Evolutionary conservation across 2,888 invertebrate species (phyloP), one percentile per base, ranked within the genome.

Genomic region (Drosophila demipolita): DNA sequence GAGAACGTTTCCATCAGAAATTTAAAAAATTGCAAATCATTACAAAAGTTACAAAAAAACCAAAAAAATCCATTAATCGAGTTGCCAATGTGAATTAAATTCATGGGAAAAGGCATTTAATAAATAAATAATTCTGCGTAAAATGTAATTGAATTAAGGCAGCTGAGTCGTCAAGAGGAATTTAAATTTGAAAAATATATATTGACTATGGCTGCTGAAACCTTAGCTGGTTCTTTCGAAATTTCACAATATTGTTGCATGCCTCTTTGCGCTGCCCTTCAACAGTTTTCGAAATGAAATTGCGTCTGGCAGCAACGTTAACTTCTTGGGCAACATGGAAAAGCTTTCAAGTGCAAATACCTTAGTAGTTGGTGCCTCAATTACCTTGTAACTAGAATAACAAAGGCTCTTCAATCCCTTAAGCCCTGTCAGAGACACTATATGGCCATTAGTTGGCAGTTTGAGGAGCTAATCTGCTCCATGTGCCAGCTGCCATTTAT

Each of bases 341-440:
- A 57, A 20, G 73, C 75, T 75, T 61, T 76, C 57, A 67, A 67
- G 63, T 29, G 61, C 33, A 36, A 64, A 26, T 48, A 38, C 36
- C 35, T 53, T 1, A n/a, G 50, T 9, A 45, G 9, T 52, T 32
- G 26, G 5, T 23, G 32, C 54, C 23, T 11, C 45, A 45, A 61
- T 49, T 50, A 42, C 35, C 57, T 38, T 17, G 38, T 15, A 15
- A 11, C 26, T 40, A 33, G 45, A 35, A 50, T 49, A 61, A 58
- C 42, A 78, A 61, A 58, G 63, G 49, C 20, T 38, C 59, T 48
- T 15, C 26, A n/a, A 38, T 61, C 60, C 36, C 4, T 33, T 45
- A 5, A 60, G 42, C 57, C n/a, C 8, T 23, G 26, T 23, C 55
- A 32, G 35, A 15, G 38, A 11, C 53, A 53, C 35, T 15, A 23